Conservation (phyloP, 2,888 invertebrate species). For the Cremastinae sp. region DNA sequence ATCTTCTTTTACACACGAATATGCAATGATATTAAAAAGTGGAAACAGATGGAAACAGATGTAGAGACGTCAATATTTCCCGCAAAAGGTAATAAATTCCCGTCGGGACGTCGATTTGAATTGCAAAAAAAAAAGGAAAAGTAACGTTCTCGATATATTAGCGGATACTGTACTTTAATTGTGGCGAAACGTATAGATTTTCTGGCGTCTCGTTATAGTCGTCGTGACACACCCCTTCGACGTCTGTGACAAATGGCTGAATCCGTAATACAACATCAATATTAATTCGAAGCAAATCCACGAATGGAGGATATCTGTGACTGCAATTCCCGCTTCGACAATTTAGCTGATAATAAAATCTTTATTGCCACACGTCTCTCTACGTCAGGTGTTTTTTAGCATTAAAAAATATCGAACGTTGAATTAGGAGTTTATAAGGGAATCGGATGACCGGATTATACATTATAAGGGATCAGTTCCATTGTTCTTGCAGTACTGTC, state of each 20-base stretch:
- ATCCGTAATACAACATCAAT: conserved; percentile 27
- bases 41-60: background rate
- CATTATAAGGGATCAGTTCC: background rate
- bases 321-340: background rate
- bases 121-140: background rate
- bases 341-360: background rate
- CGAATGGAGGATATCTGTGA: conserved; percentile 18
- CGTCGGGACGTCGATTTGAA: background rate
- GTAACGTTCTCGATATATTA: background rate
- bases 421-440: background rate
- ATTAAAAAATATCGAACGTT: no score
- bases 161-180: background rate
- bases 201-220: background rate
- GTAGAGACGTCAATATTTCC: background rate
- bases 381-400: no score
- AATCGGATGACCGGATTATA: background rate
- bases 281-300: conserved; percentile 12
- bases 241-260: conserved; percentile 19
- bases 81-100: background rate
- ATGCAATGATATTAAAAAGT: background rate
- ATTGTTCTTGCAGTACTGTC: conserved; percentile 74
- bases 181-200: background rate
- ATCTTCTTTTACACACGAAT: background rate
- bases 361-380: no score
- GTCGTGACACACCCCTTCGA: background rate